Percentiles rank a stretch among this genome's conserved stretches.
Conservation (phyloP, 2,113 vertebrate species). For the Pseudorhombus dupliciocellatus region DNA sequence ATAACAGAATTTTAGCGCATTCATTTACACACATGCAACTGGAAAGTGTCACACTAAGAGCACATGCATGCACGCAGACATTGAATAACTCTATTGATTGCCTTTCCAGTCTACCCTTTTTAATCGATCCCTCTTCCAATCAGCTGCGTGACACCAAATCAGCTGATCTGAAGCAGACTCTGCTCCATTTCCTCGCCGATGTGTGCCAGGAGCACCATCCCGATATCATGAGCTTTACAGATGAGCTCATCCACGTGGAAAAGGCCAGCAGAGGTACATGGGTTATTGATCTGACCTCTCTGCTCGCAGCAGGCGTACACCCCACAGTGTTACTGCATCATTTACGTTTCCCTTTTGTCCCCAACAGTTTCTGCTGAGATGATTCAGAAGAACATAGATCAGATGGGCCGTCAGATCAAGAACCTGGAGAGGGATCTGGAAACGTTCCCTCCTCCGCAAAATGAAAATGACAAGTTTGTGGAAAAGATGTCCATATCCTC, state of each 20-base stretch:
- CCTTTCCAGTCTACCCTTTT: background rate
- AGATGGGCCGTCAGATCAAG: conserved; percentile 85
- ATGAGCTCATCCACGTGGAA: conserved; percentile 91
- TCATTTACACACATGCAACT: background rate
- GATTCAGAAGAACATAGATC: conserved; percentile 87
- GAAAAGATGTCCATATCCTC: conserved; percentile 89
- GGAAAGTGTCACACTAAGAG: background rate
- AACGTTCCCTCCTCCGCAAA: conserved; percentile 83
- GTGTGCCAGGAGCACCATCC: conserved; percentile 86
- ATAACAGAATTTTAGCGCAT: background rate
- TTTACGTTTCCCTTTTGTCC: background rate
- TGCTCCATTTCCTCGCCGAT: conserved; percentile 91
- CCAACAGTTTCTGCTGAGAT: conserved; percentile 84
- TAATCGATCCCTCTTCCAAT: conserved; percentile 26
- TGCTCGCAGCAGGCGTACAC: no score
- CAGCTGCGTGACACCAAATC: conserved; percentile 86
- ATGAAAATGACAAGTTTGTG: conserved; percentile 83
- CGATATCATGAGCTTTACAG: conserved; percentile 85
- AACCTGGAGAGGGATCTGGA: conserved; percentile 81
- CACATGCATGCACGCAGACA: background rate
- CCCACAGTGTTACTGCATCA: background rate
- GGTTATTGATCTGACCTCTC: background rate
- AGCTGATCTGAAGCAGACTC: conserved; percentile 86
- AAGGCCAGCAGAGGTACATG: conserved; percentile 90
- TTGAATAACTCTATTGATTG: conserved; percentile 6